Conservation (phyloP, 2,113 vertebrate genomes). For the Dinomys branickii region DNA sequence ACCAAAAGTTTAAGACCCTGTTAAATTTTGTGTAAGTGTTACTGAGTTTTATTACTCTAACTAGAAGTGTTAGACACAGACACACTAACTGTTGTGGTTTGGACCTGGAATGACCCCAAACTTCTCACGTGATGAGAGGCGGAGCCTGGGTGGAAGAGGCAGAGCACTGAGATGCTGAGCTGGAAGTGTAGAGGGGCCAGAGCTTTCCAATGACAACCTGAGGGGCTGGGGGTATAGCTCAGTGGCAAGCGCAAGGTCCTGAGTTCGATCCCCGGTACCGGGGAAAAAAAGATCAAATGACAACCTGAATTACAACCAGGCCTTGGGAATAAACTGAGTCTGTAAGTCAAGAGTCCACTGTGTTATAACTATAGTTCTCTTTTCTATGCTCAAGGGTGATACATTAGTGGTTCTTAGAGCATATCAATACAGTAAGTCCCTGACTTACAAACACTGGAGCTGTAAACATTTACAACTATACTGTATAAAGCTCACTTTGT, state of each 20-base stretch:
- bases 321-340: background rate
- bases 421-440: background rate
- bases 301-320: background rate
- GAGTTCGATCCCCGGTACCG: too few relatives aligned
- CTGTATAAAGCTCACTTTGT: background rate
- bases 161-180: background rate
- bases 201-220: background rate
- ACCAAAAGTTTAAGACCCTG: slow-evolving; percentile 41
- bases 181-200: background rate
- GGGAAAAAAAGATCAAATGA: too few relatives aligned
- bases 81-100: background rate
- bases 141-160: background rate
- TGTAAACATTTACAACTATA: background rate
- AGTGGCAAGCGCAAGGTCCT: too few relatives aligned
- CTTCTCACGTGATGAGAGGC: background rate
- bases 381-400: background rate
- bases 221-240: too few relatives aligned
- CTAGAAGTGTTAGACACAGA: background rate
- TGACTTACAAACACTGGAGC: background rate
- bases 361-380: background rate
- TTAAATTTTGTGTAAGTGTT: slow-evolving; percentile 10
- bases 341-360: background rate
- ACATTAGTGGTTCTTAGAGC: background rate
- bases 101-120: background rate
- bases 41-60: background rate